These are phyloP conservation scores for Malurus alboscapulatus DNA, from an alignment of 2,113 vertebrate genomes.

Conservation along the genomic window DNA sequence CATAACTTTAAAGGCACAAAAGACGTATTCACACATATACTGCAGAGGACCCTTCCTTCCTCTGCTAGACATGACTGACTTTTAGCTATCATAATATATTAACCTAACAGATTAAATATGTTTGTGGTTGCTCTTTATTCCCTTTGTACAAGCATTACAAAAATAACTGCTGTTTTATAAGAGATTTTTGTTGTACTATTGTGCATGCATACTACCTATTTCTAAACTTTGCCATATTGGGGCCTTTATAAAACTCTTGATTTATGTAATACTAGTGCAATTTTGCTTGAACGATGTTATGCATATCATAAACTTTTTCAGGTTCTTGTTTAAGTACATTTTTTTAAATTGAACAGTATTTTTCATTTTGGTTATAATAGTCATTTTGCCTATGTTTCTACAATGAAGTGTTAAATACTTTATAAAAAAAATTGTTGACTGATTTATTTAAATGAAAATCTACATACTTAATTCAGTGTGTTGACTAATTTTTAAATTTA, in stretches of 20 bases:
- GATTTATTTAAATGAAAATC: constrained; percentile 80
- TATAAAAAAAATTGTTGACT: constrained; percentile 79
- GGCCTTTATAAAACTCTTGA: constrained; percentile 83
- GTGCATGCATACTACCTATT: constrained; percentile 88
- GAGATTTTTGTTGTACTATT: constrained; percentile 82
- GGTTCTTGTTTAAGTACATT: constrained; percentile 81
- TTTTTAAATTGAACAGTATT: constrained; percentile 81
- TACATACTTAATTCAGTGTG: constrained; percentile 73
- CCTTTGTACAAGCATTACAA: constrained; percentile 83
- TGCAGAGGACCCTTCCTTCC: constrained; percentile 73
- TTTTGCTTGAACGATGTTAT: constrained; percentile 82
- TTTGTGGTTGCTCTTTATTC: constrained; percentile 82
- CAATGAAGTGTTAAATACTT: constrained; percentile 82
- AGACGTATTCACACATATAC: constrained; percentile 67
- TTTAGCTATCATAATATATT: constrained; percentile 81
- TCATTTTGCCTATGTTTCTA: constrained; percentile 82
- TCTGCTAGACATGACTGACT: constrained; percentile 77
- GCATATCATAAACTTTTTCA: constrained; percentile 80
- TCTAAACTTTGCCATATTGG: constrained; percentile 84
- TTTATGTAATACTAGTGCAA: constrained; percentile 84
- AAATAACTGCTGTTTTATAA: constrained; percentile 83
- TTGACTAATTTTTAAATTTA: constrained; percentile 71
- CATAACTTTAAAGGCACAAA: constrained; percentile 83
- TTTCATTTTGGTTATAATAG: constrained; percentile 81
- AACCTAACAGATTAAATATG: constrained; percentile 82